Conservation (phyloP, 2,888 invertebrate species). For the Neocrepidodera transversa region DNA sequence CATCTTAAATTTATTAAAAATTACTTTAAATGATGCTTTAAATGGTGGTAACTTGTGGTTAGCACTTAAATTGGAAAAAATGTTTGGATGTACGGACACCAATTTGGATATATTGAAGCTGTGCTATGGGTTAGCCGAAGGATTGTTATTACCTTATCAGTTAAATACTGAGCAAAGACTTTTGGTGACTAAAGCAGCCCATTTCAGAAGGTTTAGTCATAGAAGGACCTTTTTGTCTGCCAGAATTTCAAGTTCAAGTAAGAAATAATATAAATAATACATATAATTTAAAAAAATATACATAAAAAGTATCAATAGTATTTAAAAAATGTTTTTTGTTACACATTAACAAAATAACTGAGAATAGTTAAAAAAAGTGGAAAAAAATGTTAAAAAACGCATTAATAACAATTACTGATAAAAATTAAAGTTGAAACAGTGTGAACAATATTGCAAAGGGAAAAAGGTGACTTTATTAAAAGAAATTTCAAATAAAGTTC, state of each 20-base stretch:
- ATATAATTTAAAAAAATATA: too few species aligned
- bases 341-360: too few species aligned
- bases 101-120: slow-evolving; percentile 69
- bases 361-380: too few species aligned
- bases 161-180: slow-evolving; percentile 71
- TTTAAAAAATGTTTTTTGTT: too few species aligned
- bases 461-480: too few species aligned
- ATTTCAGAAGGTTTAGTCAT: slow-evolving; percentile 57
- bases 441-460: too few species aligned
- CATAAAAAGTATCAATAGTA: too few species aligned
- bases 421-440: too few species aligned
- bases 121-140: slow-evolving; percentile 71
- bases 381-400: too few species aligned
- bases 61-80: slow-evolving; percentile 66
- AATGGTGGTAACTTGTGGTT: slow-evolving; percentile 67
- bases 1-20: slow-evolving; percentile 61
- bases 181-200: slow-evolving; percentile 61
- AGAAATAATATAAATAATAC: too few species aligned
- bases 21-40: slow-evolving; percentile 64
- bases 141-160: slow-evolving; percentile 67
- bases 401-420: too few species aligned
- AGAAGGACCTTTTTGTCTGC: slow-evolving; percentile 54
- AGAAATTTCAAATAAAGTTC: too few species aligned
- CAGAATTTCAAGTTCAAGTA: slow-evolving; percentile 52
- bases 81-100: slow-evolving; percentile 61